Conservation (phyloP, 2,888 invertebrate species). For the Salticus scenicus region DNA sequence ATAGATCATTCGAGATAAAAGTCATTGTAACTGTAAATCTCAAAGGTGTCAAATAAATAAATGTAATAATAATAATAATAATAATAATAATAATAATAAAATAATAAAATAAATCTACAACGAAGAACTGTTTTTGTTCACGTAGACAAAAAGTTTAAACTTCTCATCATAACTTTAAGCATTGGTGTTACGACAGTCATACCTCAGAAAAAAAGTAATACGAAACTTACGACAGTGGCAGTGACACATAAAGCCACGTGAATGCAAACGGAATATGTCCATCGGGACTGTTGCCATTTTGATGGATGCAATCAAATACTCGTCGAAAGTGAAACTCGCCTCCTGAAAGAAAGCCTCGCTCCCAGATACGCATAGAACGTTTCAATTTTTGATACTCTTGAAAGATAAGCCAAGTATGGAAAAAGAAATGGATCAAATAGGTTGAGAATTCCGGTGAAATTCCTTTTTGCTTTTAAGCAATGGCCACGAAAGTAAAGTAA, state of each 20-base stretch:
- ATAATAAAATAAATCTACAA: too few species aligned
- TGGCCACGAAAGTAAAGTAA: not conserved
- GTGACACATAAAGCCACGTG: not conserved
- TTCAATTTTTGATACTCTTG: slow-evolving; percentile 21
- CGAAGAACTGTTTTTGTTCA: too few species aligned
- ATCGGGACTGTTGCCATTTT: not conserved
- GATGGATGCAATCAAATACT: slow-evolving; percentile 5
- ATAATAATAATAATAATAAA: too few species aligned
- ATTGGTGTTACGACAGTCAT: not conserved
- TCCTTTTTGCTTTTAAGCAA: not conserved
- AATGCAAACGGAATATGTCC: not conserved
- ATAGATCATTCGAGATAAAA: too few species aligned
- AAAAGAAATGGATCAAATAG: slow-evolving; percentile 15
- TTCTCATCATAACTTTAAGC: not conserved
- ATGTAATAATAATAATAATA: too few species aligned
- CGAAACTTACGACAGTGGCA: not conserved
- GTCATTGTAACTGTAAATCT: too few species aligned
- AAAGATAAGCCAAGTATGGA: not conserved
- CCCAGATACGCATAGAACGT: not conserved
- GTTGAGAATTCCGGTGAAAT: not conserved
- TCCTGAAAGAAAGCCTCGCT: not conserved
- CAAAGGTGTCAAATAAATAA: too few species aligned
- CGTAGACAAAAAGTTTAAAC: not conserved
- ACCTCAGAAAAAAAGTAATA: not conserved
- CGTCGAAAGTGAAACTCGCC: not conserved